Evolutionary conservation across 2,113 vertebrate genomes (phyloP).

Genomic region (Rhagologus leucostigma): DNA sequence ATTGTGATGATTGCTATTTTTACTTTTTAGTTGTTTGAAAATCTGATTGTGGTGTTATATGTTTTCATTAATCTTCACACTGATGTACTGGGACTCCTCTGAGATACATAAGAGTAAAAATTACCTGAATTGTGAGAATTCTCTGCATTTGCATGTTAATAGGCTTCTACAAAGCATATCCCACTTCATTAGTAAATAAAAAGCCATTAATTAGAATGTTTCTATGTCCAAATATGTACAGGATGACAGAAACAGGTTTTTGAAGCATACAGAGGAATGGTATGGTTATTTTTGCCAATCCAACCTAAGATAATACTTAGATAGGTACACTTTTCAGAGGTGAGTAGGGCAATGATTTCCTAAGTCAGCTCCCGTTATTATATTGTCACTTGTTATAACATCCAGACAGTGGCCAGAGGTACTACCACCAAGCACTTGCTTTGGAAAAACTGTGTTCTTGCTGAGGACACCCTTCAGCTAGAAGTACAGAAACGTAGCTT

Average conservation of each 20-base stretch:
- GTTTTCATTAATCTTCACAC: neutral
- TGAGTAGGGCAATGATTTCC: neutral
- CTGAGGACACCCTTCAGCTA: neutral
- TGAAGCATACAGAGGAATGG: neutral
- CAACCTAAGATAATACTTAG: neutral
- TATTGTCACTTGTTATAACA: neutral
- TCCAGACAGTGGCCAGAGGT: neutral
- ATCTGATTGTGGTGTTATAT: neutral
- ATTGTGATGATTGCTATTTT: neutral
- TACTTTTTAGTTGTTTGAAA: neutral
- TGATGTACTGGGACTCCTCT: neutral
- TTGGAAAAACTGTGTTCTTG: neutral
- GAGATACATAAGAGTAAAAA: neutral
- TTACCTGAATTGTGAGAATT: neutral
- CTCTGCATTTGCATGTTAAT: neutral
- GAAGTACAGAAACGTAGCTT: neutral
- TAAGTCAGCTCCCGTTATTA: neutral
- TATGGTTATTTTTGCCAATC: neutral
- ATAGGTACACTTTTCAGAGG: neutral
- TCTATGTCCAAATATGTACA: neutral
- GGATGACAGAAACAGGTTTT: neutral
- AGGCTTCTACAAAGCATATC: neutral
- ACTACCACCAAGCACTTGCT: neutral
- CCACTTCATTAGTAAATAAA: neutral
- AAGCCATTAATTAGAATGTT: neutral